A percentile compares a stretch with the other conserved stretches of the same genome.
Conservation (phyloP, 2,113 vertebrate species). For the Tupaia tana region DNA sequence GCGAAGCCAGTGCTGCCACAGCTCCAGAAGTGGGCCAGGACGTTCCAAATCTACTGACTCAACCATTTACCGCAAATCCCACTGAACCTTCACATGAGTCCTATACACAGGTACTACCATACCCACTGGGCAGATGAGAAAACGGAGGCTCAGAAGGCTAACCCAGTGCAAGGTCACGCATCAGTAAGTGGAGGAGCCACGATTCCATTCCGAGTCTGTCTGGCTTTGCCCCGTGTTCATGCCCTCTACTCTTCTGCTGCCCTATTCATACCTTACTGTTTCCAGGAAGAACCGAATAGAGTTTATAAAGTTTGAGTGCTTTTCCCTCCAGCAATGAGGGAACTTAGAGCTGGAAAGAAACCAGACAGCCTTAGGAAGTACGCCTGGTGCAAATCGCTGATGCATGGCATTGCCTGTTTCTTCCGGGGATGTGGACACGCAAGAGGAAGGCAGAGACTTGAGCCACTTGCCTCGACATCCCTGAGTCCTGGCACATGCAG, state of each 20-base stretch:
- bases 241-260: background rate
- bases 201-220: background rate
- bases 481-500: background rate
- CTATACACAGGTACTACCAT: background rate
- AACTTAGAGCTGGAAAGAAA: background rate
- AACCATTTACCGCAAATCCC: background rate
- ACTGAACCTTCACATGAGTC: background rate
- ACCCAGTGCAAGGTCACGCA: background rate
- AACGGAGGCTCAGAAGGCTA: background rate
- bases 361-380: background rate
- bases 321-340: background rate
- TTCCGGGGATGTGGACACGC: background rate
- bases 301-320: background rate
- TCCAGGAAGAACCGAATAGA: background rate
- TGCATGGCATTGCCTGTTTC: background rate
- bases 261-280: background rate
- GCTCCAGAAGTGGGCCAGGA: background rate
- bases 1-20: background rate
- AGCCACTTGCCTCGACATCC: background rate
- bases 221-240: background rate
- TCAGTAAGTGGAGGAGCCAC: background rate
- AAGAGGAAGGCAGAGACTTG: background rate
- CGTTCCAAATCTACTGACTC: background rate
- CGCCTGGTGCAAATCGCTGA: background rate
- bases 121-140: background rate